Evolutionary conservation across 2,888 invertebrate genomes (phyloP), one percentile per base, ranked within the genome.

Genomic region (Tinea trinotella): DNA sequence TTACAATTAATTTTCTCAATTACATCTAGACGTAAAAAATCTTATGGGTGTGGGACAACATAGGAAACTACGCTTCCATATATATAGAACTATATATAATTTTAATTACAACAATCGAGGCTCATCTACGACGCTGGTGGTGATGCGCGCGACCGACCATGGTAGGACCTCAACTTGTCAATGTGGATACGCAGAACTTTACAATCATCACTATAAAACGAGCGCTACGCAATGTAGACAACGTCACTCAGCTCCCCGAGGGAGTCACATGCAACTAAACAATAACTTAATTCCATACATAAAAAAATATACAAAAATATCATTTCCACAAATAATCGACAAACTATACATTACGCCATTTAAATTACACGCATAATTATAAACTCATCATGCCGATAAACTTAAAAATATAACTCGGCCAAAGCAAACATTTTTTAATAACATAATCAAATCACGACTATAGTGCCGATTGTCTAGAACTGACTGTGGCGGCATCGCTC

Each of bases 1-100:
- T n/a, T 87, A 87, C 86, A 87, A 85, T 83, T 83, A 84, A 84
- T 84, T 84, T n/a, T 79, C 84, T 85, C 81, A 84, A 82, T 83
- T 84, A 85, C 79, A 84, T 80, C 84, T 84, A 84, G 78, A 82
- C 82, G 82, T 83, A 83, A 82, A 84, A 84, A 83, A 83, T 82
- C 74, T 9, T 17, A 19, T 83, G 81, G 83, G n/a, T n/a, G 46
- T 82, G 84, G 83, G 81, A 83, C 82, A 81, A 75, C 76, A 70
- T 78, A 82, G 83, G 83, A 83, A 83, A 78, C 84, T 84, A 85
- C 77, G 84, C 80, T 84, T 85, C 84, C 84, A 83, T 44, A 17
- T 24, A 12, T 20, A 84, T 79, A 71, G 76, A 77, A 82, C 74
- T 67, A n/a, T n/a, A n/a, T n/a, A n/a, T n/a, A n/a, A n/a, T n/a